Conservation (phyloP, 2,113 vertebrate genomes). For the Malurus elegans region DNA sequence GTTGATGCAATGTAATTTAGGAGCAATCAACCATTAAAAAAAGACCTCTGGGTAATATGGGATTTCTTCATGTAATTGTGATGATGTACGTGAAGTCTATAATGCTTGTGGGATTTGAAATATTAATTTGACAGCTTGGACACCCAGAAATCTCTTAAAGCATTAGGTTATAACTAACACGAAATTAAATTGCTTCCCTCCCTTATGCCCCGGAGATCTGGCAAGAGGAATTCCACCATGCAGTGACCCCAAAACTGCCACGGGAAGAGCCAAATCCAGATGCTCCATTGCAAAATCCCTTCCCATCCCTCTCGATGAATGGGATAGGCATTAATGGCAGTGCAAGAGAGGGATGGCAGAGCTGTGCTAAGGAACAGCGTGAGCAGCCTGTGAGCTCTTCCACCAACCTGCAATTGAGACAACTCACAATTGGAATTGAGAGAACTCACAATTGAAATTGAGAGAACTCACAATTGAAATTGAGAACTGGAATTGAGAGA, state of each 20-base stretch:
- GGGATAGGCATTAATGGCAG: rapidly evolving
- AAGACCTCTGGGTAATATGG: conserved; percentile 1
- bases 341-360: not conserved
- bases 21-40: not conserved
- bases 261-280: not conserved
- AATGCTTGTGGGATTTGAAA: conserved; percentile 9
- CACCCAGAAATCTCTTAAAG: not conserved
- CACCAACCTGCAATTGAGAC: not conserved
- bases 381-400: not conserved
- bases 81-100: not conserved
- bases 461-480: too few relatives aligned
- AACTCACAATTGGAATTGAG: too few relatives aligned
- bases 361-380: not conserved
- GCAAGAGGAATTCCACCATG: not conserved
- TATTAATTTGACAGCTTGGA: conserved; percentile 29
- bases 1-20: not conserved
- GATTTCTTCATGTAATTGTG: conserved; percentile 23
- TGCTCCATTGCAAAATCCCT: not conserved
- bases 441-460: too few relatives aligned
- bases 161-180: not conserved
- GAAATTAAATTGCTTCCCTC: not conserved
- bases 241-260: not conserved
- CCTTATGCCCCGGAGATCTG: not conserved
- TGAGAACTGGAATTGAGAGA: too few relatives aligned
- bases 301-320: not conserved